A percentile compares a stretch with the other conserved stretches of the same genome.
phyloP scores from a whole-genome alignment of 2,888 invertebrate genomes.

The Pristionchus japonicus region DNA sequence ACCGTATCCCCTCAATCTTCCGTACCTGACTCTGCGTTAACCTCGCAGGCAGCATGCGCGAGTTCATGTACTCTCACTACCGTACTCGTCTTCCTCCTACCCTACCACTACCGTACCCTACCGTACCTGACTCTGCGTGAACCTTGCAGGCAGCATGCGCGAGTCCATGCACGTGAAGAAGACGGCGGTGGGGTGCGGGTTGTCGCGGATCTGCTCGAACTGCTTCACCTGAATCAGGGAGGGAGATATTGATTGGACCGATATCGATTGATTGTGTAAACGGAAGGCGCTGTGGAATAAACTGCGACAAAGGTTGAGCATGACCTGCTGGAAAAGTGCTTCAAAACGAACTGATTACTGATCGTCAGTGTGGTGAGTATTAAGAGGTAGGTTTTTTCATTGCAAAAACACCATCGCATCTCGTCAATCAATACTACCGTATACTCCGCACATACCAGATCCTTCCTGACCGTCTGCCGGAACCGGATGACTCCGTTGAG shows the following conservation, averaged over 20 bases:
- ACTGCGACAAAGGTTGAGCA: no score
- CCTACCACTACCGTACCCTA: background rate
- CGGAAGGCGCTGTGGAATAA: no score
- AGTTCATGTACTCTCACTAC: no score
- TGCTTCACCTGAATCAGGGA: constrained; percentile 81
- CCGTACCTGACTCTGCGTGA: constrained; percentile 83
- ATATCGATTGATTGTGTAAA: background rate
- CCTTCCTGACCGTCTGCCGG: constrained; percentile 68
- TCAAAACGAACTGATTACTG: no score
- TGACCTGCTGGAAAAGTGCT: no score
- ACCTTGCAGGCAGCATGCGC: constrained; percentile 94
- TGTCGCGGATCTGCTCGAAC: constrained; percentile 89
- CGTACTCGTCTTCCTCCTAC: no score
- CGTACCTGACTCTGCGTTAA: no score
- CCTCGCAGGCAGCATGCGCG: no score
- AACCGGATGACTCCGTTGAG: constrained; percentile 71
- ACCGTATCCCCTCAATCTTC: background rate
- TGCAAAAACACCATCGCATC: no score
- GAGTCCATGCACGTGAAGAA: constrained; percentile 99
- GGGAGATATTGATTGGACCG: background rate
- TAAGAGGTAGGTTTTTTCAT: no score
- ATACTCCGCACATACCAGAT: constrained; percentile 55
- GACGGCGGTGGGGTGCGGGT: constrained; percentile 95
- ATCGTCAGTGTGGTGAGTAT: no score
- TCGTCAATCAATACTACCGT: no score